These are phyloP conservation scores for Oplegnathus fasciatus DNA, from an alignment of 2,113 vertebrate genomes.

Conservation along the genomic window DNA sequence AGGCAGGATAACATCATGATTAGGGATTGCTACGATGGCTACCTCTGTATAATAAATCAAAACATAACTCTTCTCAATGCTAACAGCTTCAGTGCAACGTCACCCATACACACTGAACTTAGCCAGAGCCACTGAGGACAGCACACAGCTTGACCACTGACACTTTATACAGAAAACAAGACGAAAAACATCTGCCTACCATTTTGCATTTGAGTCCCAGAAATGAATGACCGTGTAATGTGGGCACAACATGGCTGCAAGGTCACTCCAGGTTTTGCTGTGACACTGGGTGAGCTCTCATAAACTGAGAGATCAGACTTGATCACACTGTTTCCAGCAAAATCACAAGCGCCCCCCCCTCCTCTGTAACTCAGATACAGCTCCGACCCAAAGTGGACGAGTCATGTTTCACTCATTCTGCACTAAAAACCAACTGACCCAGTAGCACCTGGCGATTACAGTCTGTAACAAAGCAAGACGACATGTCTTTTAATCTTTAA, in stretches of 20 bases:
- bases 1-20: not conserved
- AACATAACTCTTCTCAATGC: conserved; percentile 22
- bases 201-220: conserved; percentile 54
- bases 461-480: conserved; percentile 23
- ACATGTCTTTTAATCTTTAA: conserved; percentile 28
- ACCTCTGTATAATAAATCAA: conserved; percentile 35
- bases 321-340: conserved; percentile 17
- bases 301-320: conserved; percentile 46
- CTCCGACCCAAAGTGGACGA: conserved; percentile 31
- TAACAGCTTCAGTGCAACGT: conserved; percentile 24
- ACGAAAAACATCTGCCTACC: conserved; percentile 32
- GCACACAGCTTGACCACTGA: conserved; percentile 28
- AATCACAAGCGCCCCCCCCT: not conserved
- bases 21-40: conserved; percentile 51
- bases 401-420: conserved; percentile 36
- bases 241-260: conserved; percentile 65
- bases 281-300: conserved; percentile 27
- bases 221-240: conserved; percentile 40
- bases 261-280: conserved; percentile 48
- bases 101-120: conserved; percentile 11
- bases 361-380: conserved; percentile 12
- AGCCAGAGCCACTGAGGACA: conserved; percentile 40
- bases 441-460: conserved; percentile 47
- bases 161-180: conserved; percentile 8
- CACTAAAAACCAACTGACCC: conserved; percentile 39